Evolutionary conservation across 2,888 invertebrate species (phyloP), one percentile per base, ranked within the genome.

Genomic region (Crossocerus cetratus): DNA sequence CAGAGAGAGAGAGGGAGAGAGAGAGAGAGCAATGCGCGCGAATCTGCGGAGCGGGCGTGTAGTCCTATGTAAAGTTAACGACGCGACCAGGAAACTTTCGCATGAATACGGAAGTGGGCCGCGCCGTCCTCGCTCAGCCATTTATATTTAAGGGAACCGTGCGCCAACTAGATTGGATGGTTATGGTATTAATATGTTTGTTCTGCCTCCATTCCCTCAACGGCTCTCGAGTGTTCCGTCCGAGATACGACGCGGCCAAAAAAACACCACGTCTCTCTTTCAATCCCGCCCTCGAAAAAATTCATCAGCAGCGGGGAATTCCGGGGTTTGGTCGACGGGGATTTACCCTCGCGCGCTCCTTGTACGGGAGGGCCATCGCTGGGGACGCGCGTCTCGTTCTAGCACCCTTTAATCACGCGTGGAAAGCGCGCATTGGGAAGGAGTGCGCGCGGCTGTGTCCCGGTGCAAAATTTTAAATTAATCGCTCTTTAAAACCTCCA

Each of bases 41-140:
- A 84, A 86, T 84, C 76, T 81, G 78, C 81, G 79, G 85, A 78
- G n/a, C 77, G 77, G 75, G 74, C 58, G 60, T 64, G 62, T 65
- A 77, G 79, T 82, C 84, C 85, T 83, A 82, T 87, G 87, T 85
- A 86, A 86, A 86, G 85, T 88, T 88, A 87, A 87, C 86, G 86
- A 87, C 86, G 83, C 85, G 84, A 84, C 85, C 84, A 81, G 82
- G 83, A 86, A 88, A 88, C 87, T 89, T 89, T 88, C 85, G 87
- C 84, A 88, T 88, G 87, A 87, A 88, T 88, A 88, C 86, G 85
- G 86, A 85, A 88, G 87, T 84, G 83, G 86, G 81, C 81, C 84
- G 85, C 79, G 77, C 84, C 80, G 77, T 80, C 82, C 69, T 79
- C 71, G 80, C 78, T 83, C 83, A 84, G 78, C 83, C 86, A 87